Base-by-base conservation (phyloP, 2,888 invertebrate genomes). In the Tridacna gigas region DNA sequence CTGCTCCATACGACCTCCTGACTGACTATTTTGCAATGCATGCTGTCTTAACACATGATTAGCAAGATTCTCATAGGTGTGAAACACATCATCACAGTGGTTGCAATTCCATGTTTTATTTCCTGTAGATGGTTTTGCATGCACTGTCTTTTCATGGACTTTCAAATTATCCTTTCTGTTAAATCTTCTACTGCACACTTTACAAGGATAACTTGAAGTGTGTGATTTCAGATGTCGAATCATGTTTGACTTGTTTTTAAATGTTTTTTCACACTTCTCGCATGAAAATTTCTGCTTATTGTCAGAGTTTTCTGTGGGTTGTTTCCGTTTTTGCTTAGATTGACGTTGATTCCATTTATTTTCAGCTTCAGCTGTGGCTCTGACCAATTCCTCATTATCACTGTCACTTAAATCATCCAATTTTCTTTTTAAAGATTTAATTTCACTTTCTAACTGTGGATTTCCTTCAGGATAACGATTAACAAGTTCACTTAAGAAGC, bases 381-480 rank as follows among this genome's bases (percentile, higher is more conserved):
- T 28, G 28, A 22, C 15, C 15, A 26, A 69, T 20, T 69, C 69
- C 28, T 69, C 47, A 26, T 69, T 28, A 69, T 69, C 69, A 69
- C n/a, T 45, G 2, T 69, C 69, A 69, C 69, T 69, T 26, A 69
- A 69, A n/a, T 69, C 69, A 28, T 69, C 69, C 28, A 69, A 69
- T 69, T 69, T 69, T 28, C 69, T 25, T 69, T 69, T 69, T 28
- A 69, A 69, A 69, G 37, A 45, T 28, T 69, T 69, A 45, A 69
- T 69, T 26, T 69, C 69, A 69, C 37, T 69, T 69, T 69, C 45
- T 45, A 69, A 45, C 18, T 69, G 22, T 45, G 18, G 18, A 45
- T n/a, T 26, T n/a, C 69, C 69, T 26, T 28, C 18, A 15, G 69
- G 69, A 45, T 69, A 69, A 13, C 47, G 69, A 26, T n/a, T 2